Conservation (phyloP, 1,140 invertebrate species). For the Calycopis cecrops region DNA sequence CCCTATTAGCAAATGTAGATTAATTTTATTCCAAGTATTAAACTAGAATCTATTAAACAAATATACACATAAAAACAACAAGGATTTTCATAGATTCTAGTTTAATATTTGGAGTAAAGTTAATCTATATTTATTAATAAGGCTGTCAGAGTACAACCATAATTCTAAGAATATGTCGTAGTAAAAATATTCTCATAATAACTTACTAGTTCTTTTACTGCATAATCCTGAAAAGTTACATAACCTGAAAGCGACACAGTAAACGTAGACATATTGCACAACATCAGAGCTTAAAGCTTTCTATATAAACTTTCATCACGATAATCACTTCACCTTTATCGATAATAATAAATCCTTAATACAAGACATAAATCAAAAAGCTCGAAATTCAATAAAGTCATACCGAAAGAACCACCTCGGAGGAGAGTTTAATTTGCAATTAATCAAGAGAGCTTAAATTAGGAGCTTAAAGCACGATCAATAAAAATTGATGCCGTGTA, state of each 20-base stretch:
- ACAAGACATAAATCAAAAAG: slow-evolving; percentile 53
- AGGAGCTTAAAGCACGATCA: slow-evolving; percentile 48
- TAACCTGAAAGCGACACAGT: background rate
- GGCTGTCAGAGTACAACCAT: too few relatives aligned
- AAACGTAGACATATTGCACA: slow-evolving; percentile 12
- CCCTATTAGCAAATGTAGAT: too few relatives aligned
- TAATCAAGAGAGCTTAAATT: slow-evolving; percentile 66
- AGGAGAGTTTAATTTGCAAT: slow-evolving; percentile 69
- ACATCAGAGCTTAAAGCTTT: slow-evolving; percentile 14
- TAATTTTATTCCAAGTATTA: too few relatives aligned
- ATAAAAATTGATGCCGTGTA: slow-evolving; percentile 48
- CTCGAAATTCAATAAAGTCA: slow-evolving; percentile 73
- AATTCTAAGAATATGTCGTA: too few relatives aligned
- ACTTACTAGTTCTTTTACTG: too few relatives aligned
- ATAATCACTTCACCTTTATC: slow-evolving; percentile 29
- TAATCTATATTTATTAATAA: too few relatives aligned
- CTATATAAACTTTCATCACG: slow-evolving; percentile 28
- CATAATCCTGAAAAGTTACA: too few relatives aligned
- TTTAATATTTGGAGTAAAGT: too few relatives aligned
- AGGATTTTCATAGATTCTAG: too few relatives aligned
- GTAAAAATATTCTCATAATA: too few relatives aligned
- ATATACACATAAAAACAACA: too few relatives aligned
- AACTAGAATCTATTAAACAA: too few relatives aligned
- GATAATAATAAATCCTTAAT: slow-evolving; percentile 63
- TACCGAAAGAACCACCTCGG: slow-evolving; percentile 53